A percentile compares a stretch with the other conserved stretches of the same genome.
These are phyloP conservation scores for Aphaenogaster ashmeadi DNA, from an alignment of 1,140 invertebrate genomes.

Conservation along the genomic window DNA sequence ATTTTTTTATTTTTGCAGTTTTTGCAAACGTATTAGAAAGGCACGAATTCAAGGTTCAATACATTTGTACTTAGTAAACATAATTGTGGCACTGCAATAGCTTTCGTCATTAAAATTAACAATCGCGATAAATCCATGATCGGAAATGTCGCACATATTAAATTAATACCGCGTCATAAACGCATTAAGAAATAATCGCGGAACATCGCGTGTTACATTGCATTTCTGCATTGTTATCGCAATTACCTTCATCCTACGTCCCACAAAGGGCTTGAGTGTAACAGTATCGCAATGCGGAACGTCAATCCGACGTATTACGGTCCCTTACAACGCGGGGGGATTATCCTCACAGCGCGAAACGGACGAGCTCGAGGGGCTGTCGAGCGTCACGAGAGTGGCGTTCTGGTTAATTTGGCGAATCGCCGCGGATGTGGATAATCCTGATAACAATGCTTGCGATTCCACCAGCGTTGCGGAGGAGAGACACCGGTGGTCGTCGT, in stretches of 20 bases:
- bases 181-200: not conserved
- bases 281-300: constrained; percentile 36
- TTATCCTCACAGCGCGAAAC: constrained; percentile 23
- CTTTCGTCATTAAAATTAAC: not conserved
- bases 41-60: not conserved
- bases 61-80: not conserved
- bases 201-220: not conserved
- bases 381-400: constrained; percentile 45
- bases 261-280: constrained; percentile 23
- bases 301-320: constrained; percentile 16
- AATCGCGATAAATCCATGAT: not conserved
- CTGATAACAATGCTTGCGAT: constrained; percentile 63
- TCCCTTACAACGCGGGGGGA: constrained; percentile 6
- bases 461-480: not conserved
- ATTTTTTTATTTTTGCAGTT: not conserved
- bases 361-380: constrained; percentile 6
- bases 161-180: constrained; percentile 17
- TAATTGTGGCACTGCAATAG: not conserved
- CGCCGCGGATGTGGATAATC: constrained; percentile 45
- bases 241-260: constrained; percentile 24
- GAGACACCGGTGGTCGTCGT: constrained; percentile 8
- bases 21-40: not conserved
- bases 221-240: constrained; percentile 37
- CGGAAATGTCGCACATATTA: not conserved
- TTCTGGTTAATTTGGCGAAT: constrained; percentile 41